These are phyloP conservation scores for Mizuhopecten yessoensis DNA, from an alignment of 1,140 invertebrate species.

Conservation along the genomic window DNA sequence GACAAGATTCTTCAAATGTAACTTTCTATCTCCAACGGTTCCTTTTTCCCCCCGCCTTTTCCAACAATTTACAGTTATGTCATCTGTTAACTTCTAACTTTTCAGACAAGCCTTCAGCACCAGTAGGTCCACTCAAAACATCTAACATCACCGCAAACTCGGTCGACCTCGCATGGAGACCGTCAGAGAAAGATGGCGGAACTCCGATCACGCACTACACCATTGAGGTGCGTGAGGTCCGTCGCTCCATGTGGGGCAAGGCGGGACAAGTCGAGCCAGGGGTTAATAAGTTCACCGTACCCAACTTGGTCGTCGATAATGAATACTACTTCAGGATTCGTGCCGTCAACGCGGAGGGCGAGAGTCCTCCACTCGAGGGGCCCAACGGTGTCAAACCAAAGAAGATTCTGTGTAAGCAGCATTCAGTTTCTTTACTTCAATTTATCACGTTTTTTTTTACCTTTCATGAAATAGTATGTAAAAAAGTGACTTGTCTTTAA, in stretches of 20 bases:
- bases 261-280: conserved; percentile 87
- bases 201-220: conserved; percentile 96
- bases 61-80: too few relatives aligned
- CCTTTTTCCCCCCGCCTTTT: too few relatives aligned
- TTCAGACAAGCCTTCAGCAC: conserved; percentile 92
- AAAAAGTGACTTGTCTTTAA: too few relatives aligned
- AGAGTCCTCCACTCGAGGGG: conserved; percentile 87
- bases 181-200: conserved; percentile 96
- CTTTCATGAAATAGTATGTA: too few relatives aligned
- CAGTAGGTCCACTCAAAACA: conserved; percentile 96
- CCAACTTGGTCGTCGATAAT: conserved; percentile 89
- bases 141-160: conserved; percentile 96
- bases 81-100: background rate
- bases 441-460: too few relatives aligned
- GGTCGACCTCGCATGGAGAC: conserved; percentile 95
- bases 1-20: too few relatives aligned
- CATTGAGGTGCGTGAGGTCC: conserved; percentile 95
- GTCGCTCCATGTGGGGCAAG: conserved; percentile 88
- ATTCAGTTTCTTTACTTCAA: too few relatives aligned
- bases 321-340: conserved; percentile 97
- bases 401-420: conserved; percentile 69
- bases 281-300: conserved; percentile 86
- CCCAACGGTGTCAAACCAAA: conserved; percentile 88
- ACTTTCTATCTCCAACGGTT: too few relatives aligned
- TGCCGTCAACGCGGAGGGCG: conserved; percentile 94